phyloP scores from a whole-genome alignment of 2,113 vertebrate genomes.

The Calyptomena viridis region DNA sequence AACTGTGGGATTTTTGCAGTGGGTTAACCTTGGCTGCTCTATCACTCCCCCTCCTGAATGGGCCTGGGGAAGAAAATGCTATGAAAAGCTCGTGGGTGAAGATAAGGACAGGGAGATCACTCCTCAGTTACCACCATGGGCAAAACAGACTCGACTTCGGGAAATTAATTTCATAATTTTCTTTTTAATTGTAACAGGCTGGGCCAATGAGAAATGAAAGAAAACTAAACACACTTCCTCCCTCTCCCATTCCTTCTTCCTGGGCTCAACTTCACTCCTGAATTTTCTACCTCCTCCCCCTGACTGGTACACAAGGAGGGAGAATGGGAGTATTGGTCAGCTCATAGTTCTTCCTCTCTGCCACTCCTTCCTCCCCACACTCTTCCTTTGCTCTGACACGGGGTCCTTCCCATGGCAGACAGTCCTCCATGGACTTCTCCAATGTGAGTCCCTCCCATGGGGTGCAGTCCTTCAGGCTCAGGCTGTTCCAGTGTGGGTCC shows the following conservation, averaged over 20 bases:
- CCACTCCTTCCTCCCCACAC: not conserved
- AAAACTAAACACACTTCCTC: not conserved
- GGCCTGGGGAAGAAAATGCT: not conserved
- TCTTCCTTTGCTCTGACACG: not conserved
- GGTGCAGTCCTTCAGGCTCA: no score
- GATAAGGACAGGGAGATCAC: not conserved
- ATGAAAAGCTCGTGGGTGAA: not conserved
- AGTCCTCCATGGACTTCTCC: not conserved
- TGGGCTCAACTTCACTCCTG: not conserved
- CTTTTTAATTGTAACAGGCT: not conserved
- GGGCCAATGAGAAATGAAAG: not conserved
- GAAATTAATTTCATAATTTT: not conserved
- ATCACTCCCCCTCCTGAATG: not conserved
- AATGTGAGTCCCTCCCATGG: no score
- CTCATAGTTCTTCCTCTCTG: not conserved
- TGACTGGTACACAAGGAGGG: fast-evolving
- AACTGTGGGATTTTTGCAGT: not conserved
- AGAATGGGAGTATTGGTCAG: not conserved
- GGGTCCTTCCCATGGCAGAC: not conserved
- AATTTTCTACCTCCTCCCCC: not conserved
- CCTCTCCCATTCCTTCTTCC: not conserved
- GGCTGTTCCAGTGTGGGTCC: not conserved
- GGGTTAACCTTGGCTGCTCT: not conserved
- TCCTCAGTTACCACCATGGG: fast-evolving
- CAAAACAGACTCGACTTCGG: not conserved